These are phyloP conservation scores for Sardina pilchardus DNA, from an alignment of 2,113 vertebrate genomes.

Conservation along the genomic window DNA sequence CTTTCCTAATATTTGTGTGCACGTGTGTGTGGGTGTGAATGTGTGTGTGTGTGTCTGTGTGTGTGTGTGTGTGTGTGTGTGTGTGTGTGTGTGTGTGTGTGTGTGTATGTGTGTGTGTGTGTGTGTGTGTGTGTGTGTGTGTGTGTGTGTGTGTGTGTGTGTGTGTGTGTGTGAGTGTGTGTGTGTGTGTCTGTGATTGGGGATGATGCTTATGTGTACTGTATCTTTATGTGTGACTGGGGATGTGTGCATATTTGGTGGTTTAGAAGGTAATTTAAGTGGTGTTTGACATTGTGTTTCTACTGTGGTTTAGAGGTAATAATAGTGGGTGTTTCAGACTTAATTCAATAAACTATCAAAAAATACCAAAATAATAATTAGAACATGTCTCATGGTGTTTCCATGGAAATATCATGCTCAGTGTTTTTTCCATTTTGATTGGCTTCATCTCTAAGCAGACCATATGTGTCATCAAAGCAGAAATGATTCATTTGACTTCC, in stretches of 20 bases:
- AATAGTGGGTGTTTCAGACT: background rate
- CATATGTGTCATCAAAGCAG: background rate
- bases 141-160: background rate
- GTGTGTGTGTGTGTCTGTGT: background rate
- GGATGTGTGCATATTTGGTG: background rate
- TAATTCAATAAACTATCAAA: background rate
- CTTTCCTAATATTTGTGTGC: background rate
- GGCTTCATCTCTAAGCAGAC: background rate
- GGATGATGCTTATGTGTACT: background rate
- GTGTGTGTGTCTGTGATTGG: background rate
- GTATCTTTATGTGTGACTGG: background rate
- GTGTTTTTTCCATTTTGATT: background rate
- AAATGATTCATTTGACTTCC: background rate
- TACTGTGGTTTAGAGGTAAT: too few relatives aligned
- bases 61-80: background rate
- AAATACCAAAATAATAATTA: background rate
- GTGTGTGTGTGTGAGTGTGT: background rate
- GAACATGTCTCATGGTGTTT: background rate
- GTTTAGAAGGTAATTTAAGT: background rate
- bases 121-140: conserved; percentile 4
- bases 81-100: background rate
- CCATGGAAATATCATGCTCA: background rate
- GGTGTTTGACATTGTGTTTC: background rate
- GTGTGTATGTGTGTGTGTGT: conserved; percentile 1
- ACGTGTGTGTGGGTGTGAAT: background rate